phyloP scores from a whole-genome alignment of 2,888 invertebrate genomes.

The Orchesella flavescens region DNA sequence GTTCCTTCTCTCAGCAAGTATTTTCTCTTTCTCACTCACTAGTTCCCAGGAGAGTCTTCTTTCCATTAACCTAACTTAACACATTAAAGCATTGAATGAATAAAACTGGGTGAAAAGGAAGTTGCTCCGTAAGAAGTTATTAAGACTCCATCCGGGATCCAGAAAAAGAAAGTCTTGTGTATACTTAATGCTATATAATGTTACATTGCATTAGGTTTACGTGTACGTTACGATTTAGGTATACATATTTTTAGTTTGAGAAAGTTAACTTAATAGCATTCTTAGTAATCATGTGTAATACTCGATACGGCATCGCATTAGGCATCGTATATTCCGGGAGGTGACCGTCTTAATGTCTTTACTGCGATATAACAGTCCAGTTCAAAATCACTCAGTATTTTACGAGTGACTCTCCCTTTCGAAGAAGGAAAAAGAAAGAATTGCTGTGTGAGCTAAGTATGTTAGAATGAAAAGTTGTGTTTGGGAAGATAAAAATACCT shows the following conservation, averaged over 20 bases:
- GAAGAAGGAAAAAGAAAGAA: conserved; percentile 11
- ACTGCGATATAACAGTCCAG: conserved; percentile 21
- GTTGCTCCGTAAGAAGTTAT: conserved; percentile 57
- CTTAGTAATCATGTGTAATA: conserved; percentile 7
- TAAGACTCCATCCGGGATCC: conserved; percentile 58
- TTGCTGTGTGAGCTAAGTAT: neutral
- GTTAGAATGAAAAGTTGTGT: conserved; percentile 48
- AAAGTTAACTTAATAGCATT: conserved; percentile 29
- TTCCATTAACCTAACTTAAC: conserved; percentile 64
- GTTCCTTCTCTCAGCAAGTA: conserved; percentile 24
- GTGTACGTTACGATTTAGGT: neutral
- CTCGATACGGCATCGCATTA: too few relatives aligned
- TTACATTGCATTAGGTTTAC: neutral
- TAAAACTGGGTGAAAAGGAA: conserved; percentile 59
- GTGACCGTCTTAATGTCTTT: conserved; percentile 51
- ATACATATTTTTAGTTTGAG: neutral
- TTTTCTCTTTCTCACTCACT: conserved; percentile 50
- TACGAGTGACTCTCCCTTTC: conserved; percentile 34
- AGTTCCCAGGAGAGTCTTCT: conserved; percentile 56
- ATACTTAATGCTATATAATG: too few relatives aligned
- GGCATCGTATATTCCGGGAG: neutral
- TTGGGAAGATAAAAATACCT: conserved; percentile 56
- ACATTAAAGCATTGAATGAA: conserved; percentile 61
- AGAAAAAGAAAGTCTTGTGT: neutral
- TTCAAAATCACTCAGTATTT: conserved; percentile 50